Base-by-base conservation (phyloP, 2,888 invertebrate species). In the Sepioteuthis lessoniana region DNA sequence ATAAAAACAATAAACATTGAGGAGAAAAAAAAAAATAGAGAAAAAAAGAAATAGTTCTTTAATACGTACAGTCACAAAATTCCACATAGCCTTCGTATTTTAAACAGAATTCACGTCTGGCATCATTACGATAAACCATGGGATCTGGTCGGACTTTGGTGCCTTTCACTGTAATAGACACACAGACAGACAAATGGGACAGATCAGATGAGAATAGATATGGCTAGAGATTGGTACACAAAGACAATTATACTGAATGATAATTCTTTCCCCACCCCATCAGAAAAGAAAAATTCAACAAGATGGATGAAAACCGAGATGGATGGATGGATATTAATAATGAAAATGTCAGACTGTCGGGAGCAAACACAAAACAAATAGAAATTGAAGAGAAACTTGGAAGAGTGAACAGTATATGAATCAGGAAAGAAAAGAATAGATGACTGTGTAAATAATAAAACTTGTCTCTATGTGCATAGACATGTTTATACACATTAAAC, bases 41-140 rank as follows among this genome's bases (percentile, higher is more conserved):
- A 38, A 38, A 3, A 3, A 91, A 7, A 76, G n/a, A 46, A 31
- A 35, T 28, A 42, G 1, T 91, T 46, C 21, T 37, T 31, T 38
- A 91, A 91, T 92, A 92, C 96, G 96, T 95, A 97, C 97, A 96
- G 94, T 96, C 96, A 96, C 97, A 97, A 94, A 97, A 97, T 37
- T 97, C 97, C 37, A 96, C 97, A 94, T 97, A 97, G 35, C 97
- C 97, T 94, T 97, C 97, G 95, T 97, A 97, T 94, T 97, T 97
- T 90, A 96, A 95, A 95, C 97, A 97, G 95, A 97, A 97, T 55
- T 96, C 96, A 93, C 97, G 96, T 92, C 97, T 96, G 60, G 95
- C 95, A 93, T 97, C 96, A 95, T 97, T 97, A 94, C 97, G 96
- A 93, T 96, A 96, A 16, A 96, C 96, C 90, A 96, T 95, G 19